Base-by-base conservation (phyloP, 2,113 vertebrate genomes). In the Tragulus kanchil region DNA sequence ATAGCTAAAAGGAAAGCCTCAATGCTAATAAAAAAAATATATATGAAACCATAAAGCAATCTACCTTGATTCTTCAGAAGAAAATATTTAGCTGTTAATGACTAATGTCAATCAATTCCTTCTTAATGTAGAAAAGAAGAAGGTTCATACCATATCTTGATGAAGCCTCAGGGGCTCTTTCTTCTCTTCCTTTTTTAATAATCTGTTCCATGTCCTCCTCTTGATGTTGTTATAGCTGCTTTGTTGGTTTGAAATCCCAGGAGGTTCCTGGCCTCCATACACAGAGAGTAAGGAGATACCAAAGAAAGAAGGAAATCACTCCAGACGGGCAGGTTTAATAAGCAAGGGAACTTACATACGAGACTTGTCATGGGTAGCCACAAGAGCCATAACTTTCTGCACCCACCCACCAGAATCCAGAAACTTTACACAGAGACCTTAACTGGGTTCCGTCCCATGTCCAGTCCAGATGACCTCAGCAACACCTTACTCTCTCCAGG, bases 1-100 rank as follows among this genome's bases (percentile, higher is more conserved):
- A 31, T 56, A 91, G n/a, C 91, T 45, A 82, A 91, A 92, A 89
- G 26, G 17, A 86, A 81, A 93, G 64, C 77, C 21, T 71, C 54
- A 73, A 82, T 36, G 36, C 48, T 75, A 69, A 52, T 78, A 93
- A 88, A 95, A 52, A 65, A 71, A 11, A 21, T n/a, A n/a, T n/a
- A n/a, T n/a, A 42, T 4, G 25, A 11, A 85, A 23, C 52, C 31
- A 52, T 82, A 89, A 89, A 28, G 48, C 25, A 91, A 81, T 28
- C 26, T 1, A 90, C 50, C 83, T 90, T 17, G 28, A 12, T 14
- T 81, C 15, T 58, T 96, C 17, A 85, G 36, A 93, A 95, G 75
- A 90, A 73, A 78, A 79, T 15, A 79, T 45, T 91, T 45, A 69
- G 28, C 52, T 36, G 9, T 56, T 89, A 82, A 89, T 78, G 42